A percentile compares a stretch with the other conserved stretches of the same genome.
phyloP scores from a whole-genome alignment of 2,113 vertebrate species.

The Python bivittatus region DNA sequence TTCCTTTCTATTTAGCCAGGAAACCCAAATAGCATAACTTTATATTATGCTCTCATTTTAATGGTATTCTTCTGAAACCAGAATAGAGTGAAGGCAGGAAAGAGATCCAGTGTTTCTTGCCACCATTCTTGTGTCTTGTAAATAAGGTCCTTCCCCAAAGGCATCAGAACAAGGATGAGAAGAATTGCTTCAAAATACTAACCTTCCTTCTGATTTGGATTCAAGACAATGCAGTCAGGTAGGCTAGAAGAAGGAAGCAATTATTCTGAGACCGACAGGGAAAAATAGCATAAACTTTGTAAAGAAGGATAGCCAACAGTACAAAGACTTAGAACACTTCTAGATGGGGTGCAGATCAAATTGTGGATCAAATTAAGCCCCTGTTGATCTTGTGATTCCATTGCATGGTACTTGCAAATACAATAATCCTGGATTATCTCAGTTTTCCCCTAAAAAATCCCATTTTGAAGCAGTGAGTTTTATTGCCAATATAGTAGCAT shows the following conservation, averaged over 20 bases:
- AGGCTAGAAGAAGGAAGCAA: neutral
- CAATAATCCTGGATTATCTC: neutral
- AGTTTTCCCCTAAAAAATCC: neutral
- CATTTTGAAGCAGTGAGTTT: neutral
- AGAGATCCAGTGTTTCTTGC: neutral
- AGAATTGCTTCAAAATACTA: neutral
- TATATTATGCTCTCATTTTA: neutral
- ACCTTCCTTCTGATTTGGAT: neutral
- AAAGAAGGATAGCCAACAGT: neutral
- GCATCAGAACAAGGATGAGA: neutral
- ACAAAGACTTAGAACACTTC: neutral
- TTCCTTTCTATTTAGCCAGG: neutral
- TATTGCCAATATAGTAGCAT: neutral
- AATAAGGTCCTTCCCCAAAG: neutral
- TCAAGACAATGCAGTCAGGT: neutral
- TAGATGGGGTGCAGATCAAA: neutral
- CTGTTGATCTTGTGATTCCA: neutral
- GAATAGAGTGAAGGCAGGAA: neutral
- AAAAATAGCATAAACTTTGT: neutral
- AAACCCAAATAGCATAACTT: neutral
- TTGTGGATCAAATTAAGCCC: neutral
- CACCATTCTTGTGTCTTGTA: neutral
- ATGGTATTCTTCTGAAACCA: neutral
- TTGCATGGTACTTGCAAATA: neutral
- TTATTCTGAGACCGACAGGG: neutral